phyloP scores from a whole-genome alignment of 2,797 vertebrate species.

The Hypotaenidia okinawae region DNA sequence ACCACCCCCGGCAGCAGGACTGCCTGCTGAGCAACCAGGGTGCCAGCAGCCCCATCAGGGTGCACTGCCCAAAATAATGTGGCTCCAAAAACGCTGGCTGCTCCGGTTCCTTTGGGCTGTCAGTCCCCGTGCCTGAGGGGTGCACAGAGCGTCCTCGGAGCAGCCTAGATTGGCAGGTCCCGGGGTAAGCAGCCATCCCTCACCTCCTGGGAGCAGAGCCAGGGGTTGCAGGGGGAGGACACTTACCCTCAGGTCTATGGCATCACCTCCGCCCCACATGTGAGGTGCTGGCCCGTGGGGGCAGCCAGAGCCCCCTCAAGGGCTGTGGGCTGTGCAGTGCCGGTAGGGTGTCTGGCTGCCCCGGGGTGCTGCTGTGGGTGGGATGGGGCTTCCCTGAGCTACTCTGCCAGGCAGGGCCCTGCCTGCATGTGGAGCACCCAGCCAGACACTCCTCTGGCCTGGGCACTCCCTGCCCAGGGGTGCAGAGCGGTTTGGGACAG shows the following conservation, averaged over 20 bases:
- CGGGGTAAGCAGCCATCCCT: background rate
- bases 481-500: accelerated
- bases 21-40: background rate
- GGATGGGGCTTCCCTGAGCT: background rate
- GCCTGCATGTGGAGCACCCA: background rate
- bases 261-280: accelerated
- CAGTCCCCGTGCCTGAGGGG: background rate
- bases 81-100: background rate
- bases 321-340: accelerated
- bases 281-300: accelerated
- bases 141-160: background rate
- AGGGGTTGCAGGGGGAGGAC: background rate
- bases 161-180: background rate
- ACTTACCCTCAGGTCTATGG: accelerated
- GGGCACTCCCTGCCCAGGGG: accelerated
- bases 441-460: background rate
- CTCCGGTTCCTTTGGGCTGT: background rate
- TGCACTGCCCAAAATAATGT: background rate
- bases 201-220: background rate
- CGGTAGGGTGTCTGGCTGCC: background rate
- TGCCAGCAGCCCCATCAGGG: background rate
- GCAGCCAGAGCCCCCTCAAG: background rate
- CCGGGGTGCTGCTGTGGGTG: background rate
- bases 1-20: background rate
- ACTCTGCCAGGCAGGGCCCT: background rate